Base-by-base conservation (phyloP, 2,888 invertebrate species). In the Cheilosia variabilis region DNA sequence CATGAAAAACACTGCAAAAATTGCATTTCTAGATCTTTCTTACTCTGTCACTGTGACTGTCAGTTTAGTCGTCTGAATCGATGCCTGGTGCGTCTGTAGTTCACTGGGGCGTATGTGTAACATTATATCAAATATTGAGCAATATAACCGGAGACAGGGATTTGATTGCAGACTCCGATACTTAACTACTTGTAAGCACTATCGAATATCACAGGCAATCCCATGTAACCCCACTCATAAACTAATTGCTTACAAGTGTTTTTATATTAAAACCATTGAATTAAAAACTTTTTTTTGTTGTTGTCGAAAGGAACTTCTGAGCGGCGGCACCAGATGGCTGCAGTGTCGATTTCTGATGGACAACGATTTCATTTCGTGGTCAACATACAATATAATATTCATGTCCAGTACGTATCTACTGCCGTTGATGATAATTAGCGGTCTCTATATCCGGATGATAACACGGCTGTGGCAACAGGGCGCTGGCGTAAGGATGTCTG, bases 401-500 rank as follows among this genome's bases (percentile, higher is more conserved):
- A 96, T 98, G 91, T 93, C 96, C 72, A 96, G 96, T 83, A 96
- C 97, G 50, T 98, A 97, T 92, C 94, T 97, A 88, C 93, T 98
- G 89, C 98, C 98, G 0, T 92, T 98, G 92, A 94, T 96, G 84
- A 93, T 97, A 89, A 98, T 98, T 90, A 96, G 96, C 91, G 95
- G 96, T 62, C 94, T 98, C 88, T 98, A 98, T 92, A 95, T 97
- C 91, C 94, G 96, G 90, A 97, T 98, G 97, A 93, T 98, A 90
- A 95, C 95, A 90, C 94, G 97, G 87, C 93, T 98, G 87, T 97
- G 98, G 96, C 95, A 95, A 88, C 95, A 96, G 41, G 95, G 96
- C 0, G 95, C 96, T 0, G 96, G 96, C 5, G 95, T 96, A 1
- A 94, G 95, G 88, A 95, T 95, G 89, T 96, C 96, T 22, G 96